These are phyloP conservation scores for Malurus elegans DNA, from an alignment of 2,113 vertebrate genomes.

Conservation along the genomic window DNA sequence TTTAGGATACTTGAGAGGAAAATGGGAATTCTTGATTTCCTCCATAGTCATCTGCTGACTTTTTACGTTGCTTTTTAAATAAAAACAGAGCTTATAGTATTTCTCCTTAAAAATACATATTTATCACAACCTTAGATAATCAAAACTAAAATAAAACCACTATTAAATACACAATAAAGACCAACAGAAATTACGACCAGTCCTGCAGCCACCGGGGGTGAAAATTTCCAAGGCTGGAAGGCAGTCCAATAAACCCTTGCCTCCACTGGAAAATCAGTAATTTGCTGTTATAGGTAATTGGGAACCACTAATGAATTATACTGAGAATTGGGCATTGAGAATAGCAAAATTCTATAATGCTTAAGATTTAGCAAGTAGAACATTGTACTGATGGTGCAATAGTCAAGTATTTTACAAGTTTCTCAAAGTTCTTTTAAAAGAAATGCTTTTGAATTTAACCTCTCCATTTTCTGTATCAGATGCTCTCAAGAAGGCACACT, in stretches of 20 bases:
- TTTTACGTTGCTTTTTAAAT: not conserved
- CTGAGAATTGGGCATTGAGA: not conserved
- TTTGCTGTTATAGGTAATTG: not conserved
- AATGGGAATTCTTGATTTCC: not conserved
- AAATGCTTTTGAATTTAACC: not conserved
- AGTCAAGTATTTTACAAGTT: not conserved
- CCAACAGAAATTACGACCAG: not conserved
- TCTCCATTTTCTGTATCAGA: not conserved
- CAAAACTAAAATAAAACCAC: not conserved
- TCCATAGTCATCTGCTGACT: not conserved
- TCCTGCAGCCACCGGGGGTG: not conserved
- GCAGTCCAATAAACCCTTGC: not conserved
- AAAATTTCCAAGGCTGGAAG: not conserved
- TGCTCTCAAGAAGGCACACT: not conserved
- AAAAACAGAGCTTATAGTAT: not conserved
- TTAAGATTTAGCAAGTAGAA: not conserved
- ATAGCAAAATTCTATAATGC: not conserved
- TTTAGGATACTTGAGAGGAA: not conserved
- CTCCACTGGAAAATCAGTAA: not conserved
- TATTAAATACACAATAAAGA: not conserved
- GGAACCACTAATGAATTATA: not conserved
- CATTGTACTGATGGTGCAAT: rapidly evolving
- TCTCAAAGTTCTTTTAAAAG: not conserved
- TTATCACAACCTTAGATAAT: not conserved
- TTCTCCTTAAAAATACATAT: not conserved